phyloP scores from a whole-genome alignment of 2,888 invertebrate genomes.

The Microdon myrmicae region DNA sequence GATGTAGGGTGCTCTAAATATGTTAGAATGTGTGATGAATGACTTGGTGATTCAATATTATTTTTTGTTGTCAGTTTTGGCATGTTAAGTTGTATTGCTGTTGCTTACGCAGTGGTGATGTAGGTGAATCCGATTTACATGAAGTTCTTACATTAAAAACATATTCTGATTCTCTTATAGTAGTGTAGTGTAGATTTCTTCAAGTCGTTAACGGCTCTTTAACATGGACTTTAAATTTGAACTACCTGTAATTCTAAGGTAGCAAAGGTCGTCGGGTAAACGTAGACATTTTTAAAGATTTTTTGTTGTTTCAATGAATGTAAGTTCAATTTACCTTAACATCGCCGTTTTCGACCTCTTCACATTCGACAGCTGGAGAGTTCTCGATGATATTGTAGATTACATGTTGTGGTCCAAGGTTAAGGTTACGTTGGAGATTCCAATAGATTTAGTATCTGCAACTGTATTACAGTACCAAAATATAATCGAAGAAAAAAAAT shows the following conservation, averaged over 20 bases:
- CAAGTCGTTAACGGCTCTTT: slow-evolving; percentile 75
- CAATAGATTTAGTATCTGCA: no score
- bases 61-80: slow-evolving; percentile 59
- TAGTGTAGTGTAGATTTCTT: slow-evolving; percentile 68
- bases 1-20: slow-evolving; percentile 62
- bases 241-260: slow-evolving; percentile 91
- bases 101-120: slow-evolving; percentile 53
- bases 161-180: slow-evolving; percentile 66
- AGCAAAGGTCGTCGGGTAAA: slow-evolving; percentile 88
- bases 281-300: slow-evolving; percentile 94
- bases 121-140: slow-evolving; percentile 57
- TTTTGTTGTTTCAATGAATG: slow-evolving; percentile 90
- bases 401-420: no score
- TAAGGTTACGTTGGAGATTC: no score
- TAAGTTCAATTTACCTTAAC: slow-evolving; percentile 93
- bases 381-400: no score
- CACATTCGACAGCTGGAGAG: no score
- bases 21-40: slow-evolving; percentile 71
- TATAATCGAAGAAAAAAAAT: no score
- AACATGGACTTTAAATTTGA: slow-evolving; percentile 84
- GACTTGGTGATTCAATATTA: slow-evolving; percentile 62
- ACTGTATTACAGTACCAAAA: no score
- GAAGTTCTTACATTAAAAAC: slow-evolving; percentile 66
- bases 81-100: slow-evolving; percentile 63
- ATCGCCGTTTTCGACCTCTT: slow-evolving; percentile 95